Evolutionary conservation across 2,797 vertebrate species (phyloP), one percentile per base, ranked within the genome.

Genomic region (Mastacembelus armatus): DNA sequence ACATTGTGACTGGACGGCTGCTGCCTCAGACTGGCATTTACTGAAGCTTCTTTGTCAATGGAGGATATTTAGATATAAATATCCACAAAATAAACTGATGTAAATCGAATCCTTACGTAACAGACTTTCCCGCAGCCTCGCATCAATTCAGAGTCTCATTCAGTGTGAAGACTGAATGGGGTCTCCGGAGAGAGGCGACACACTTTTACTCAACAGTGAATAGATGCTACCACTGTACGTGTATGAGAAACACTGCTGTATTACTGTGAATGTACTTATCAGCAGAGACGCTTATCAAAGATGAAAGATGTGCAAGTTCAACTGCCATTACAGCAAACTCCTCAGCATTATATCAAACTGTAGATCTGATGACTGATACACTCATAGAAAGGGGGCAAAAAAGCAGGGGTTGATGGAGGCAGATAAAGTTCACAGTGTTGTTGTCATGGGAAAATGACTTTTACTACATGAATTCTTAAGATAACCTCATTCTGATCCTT

Each of bases 11-110:
- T 21, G 50, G 22, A 54, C 29, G 44, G 27, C 60, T n/a, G 50
- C 55, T 48, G 38, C 57, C 29, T 67, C 36, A 5, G 3, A 21
- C 65, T 58, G 26, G 61, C 51, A 56, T 54, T 57, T 49, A 55
- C 44, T 45, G 39, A 57, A 40, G 57, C 60, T 27, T 70, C 32
- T 78, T 74, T 80, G 63, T 77, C 77, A 77, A 74, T 75, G 59
- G 84, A 84, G 71, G 71, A 81, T 70, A 82, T 79, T 85, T 71
- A 67, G 50, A 76, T 75, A 62, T 74, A 66, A 76, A 84, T 72
- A 81, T 50, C 33, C 27, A n/a, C 45, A 59, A 44, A 60, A 74
- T 51, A 68, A 72, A 66, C 62, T 72, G 67, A 59, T 62, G 74
- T 52, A 61, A 77, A 45, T 52, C 39, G 64, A 71, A 60, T 78